These are phyloP conservation scores for Dipodomys ordii DNA, from an alignment of 2,113 vertebrate genomes.

Conservation along the genomic window DNA sequence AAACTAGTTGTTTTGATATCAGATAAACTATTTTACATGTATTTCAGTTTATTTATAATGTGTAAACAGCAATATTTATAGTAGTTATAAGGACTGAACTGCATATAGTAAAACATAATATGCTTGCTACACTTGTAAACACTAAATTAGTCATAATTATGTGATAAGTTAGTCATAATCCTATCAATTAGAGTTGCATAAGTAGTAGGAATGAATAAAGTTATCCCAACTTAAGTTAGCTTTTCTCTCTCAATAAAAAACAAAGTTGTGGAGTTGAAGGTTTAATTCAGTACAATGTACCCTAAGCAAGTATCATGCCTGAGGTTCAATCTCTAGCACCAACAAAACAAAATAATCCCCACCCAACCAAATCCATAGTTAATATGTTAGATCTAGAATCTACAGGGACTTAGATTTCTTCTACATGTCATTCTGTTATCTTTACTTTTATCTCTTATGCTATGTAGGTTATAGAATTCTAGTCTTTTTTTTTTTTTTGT, in stretches of 20 bases:
- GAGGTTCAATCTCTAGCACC: not conserved
- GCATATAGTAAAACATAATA: not conserved
- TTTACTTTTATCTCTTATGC: no score
- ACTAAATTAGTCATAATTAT: not conserved
- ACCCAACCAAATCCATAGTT: not conserved
- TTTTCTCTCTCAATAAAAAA: slow-evolving; percentile 25
- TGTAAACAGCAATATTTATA: not conserved
- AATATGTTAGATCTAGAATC: not conserved
- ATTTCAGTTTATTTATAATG: slow-evolving; percentile 52
- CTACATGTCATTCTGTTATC: not conserved
- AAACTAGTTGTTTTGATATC: slow-evolving; percentile 31
- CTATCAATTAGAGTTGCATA: slow-evolving; percentile 14
- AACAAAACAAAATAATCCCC: not conserved
- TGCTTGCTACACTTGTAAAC: not conserved
- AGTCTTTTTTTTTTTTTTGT: no score
- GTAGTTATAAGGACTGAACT: not conserved
- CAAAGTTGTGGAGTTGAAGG: not conserved
- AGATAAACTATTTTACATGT: slow-evolving; percentile 35
- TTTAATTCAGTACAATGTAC: not conserved
- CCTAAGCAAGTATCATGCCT: not conserved
- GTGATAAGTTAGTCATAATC: not conserved
- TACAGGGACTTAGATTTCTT: no score
- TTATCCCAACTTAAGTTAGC: slow-evolving; percentile 14
- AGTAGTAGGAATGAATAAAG: slow-evolving; percentile 25
- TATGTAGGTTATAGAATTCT: no score